Base-by-base conservation (phyloP, 2,888 invertebrate genomes). In the Odontocolon sp. region DNA sequence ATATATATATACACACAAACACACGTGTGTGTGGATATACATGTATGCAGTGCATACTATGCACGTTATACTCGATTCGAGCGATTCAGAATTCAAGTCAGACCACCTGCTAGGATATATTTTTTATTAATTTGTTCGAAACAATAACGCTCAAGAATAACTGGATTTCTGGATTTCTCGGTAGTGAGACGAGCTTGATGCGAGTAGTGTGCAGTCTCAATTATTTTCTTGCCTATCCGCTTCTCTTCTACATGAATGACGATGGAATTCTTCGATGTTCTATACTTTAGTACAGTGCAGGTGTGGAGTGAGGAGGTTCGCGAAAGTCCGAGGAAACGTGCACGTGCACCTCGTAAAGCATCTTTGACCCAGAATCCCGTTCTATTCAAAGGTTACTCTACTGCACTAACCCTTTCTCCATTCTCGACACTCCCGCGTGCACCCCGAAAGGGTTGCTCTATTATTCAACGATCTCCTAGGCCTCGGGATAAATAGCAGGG, bases 331-430 rank as follows among this genome's bases (percentile, higher is more conserved):
- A 66, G 70, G 52, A 54, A 50, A 57, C 36, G 33, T 40, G 59
- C 31, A 38, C 66, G 69, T 54, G 77, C 72, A 69, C 54, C 69
- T 56, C 76, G 66, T 67, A 72, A 72, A 75, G 72, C 80, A 80
- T 78, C 75, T 80, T 78, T 80, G 80, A 80, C 80, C 80, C 61
- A 78, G 80, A 78, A 80, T 78, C 72, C 54, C 61, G 56, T 66
- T 67, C 78, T 78, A 80, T 75, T 80, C 75, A 75, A 38, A 63
- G 74, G 71, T 63, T 71, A 61, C 67, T 64, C 72, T 69, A 70
- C 45, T 74, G 56, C 66, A 57, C 59, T 52, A n/a, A 16, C 59
- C 50, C 56, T 28, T 31, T 36, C 42, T 45, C 36, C 33, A 52
- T 67, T 26, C 28, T 38, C 31, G 28, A 36, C 16, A 68, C 52